Base-by-base conservation (phyloP, 2,888 invertebrate species). In the Tiphia femorata region DNA sequence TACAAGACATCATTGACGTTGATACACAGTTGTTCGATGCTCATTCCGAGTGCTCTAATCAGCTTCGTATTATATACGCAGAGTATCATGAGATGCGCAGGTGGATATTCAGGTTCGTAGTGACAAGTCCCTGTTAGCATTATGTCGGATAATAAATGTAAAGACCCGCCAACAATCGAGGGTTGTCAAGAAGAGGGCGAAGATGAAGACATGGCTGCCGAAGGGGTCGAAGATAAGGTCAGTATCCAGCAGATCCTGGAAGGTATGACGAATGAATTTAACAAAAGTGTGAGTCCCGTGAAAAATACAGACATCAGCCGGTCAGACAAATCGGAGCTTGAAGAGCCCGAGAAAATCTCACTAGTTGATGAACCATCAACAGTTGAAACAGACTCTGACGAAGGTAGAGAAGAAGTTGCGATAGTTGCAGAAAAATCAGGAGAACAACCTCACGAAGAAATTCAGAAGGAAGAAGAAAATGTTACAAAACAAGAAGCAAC, bases 241-340 rank as follows among this genome's bases (percentile, higher is more conserved):
- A 81, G 79, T 62, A 82, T 83, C 46, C 77, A 81, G 58, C 77
- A 82, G 60, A 83, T 83, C 37, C 72, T 83, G 21, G 81, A 81
- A 35, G 78, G 82, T 37, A 83, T 83, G 83, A 83, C 82, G 4
- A 82, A 79, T 57, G 82, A 83, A 48, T 83, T 83, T 51, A 83
- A 83, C 65, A 81, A 75, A 40, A 68, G 64, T 52, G 61, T 75
- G 16, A 76, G 61, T 49, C 54, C 67, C 12, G 46, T 29, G 1
- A 76, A 77, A 51, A 58, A 38, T 44, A 21, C 49, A 19, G 70
- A 64, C 3, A 48, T 42, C 49, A 62, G 50, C 19, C 58, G 64
- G 5, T 14, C 29, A 12, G 67, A 70, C 12, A 63, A 49, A n/a
- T 40, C 49, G 19, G 65, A 67, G 14, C 49, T 50, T 16, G 66